Base-by-base conservation (phyloP, 2,797 vertebrate genomes). In the Siniperca scherzeri region DNA sequence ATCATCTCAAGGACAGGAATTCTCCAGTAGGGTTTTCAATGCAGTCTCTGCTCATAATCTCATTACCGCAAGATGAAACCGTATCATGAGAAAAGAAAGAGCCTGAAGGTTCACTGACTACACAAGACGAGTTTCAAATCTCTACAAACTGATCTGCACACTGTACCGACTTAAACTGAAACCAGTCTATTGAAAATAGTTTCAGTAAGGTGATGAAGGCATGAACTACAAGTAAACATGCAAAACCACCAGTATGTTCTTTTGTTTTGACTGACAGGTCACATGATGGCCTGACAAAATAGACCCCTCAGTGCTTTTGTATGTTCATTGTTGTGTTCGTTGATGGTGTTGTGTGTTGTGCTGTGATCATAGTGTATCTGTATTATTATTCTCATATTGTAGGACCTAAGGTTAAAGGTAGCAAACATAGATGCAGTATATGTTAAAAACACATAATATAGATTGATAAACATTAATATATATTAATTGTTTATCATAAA, bases 331-430 rank as follows among this genome's bases (percentile, higher is more conserved):
- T 60, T 61, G 78, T 86, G 88, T 70, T 81, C 22, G 48, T 65
- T 79, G 70, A 30, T 81, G 77, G 53, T 80, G 86, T 91, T 59
- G 16, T 68, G 80, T 91, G 73, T 60, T 22, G 85, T 91, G 79
- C 55, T 84, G 71, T 90, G 61, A 30, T 70, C 8, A 25, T 46
- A 36, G 80, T 50, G 16, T 42, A 6, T 42, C 46, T 16, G 9
- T 67, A 14, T 46, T 7, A 16, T 57, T 17, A 2, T 36, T 42
- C 19, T 70, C 52, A 50, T 42, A 55, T 16, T n/a, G 53, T 82
- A 84, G 76, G 53, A 76, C 7, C 5, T 55, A 19, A 66, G 11
- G 53, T n/a, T 79, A 87, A 68, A 66, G n/a, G 16, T 68, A 82
- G 60, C 76, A 64, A 30, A 46, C 27, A 27, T 52, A 57, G 40